Conservation (phyloP, 1,140 invertebrate species). For the Drosophila lacertosa region DNA sequence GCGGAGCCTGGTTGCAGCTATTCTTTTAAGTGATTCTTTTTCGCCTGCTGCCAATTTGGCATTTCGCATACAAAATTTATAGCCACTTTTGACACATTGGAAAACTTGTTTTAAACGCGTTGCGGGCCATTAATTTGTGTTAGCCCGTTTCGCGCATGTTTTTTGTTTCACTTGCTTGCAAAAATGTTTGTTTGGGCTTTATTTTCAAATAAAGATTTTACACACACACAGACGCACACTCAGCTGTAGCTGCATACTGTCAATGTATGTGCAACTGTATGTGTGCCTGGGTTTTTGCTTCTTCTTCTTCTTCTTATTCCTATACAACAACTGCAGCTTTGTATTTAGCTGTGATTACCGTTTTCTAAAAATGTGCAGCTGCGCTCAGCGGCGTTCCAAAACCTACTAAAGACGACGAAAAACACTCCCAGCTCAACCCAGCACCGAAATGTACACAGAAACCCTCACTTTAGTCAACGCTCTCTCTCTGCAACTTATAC, state of each 20-base stretch:
- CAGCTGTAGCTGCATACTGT: constrained; percentile 61
- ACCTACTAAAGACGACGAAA: constrained; percentile 62
- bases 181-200: constrained; percentile 43
- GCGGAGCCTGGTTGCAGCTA: constrained; percentile 54
- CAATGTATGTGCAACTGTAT: constrained; percentile 52
- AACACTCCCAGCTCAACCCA: constrained; percentile 25
- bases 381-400: constrained; percentile 79
- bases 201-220: constrained; percentile 68
- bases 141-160: constrained; percentile 25
- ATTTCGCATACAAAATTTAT: constrained; percentile 67
- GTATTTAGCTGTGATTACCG: constrained; percentile 56
- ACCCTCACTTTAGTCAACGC: not conserved
- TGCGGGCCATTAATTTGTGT: constrained; percentile 49
- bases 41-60: constrained; percentile 64
- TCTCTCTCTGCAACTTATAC: constrained; percentile 10
- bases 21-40: constrained; percentile 71
- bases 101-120: constrained; percentile 65
- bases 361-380: constrained; percentile 70
- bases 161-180: constrained; percentile 53
- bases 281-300: constrained; percentile 41
- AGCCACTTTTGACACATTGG: constrained; percentile 73
- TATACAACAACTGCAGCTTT: constrained; percentile 39
- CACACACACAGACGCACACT: constrained; percentile 25
- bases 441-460: not conserved
- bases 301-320: constrained; percentile 39